These are phyloP conservation scores for Dipodomys stephensi DNA, from an alignment of 2,113 vertebrate genomes.

Conservation along the genomic window DNA sequence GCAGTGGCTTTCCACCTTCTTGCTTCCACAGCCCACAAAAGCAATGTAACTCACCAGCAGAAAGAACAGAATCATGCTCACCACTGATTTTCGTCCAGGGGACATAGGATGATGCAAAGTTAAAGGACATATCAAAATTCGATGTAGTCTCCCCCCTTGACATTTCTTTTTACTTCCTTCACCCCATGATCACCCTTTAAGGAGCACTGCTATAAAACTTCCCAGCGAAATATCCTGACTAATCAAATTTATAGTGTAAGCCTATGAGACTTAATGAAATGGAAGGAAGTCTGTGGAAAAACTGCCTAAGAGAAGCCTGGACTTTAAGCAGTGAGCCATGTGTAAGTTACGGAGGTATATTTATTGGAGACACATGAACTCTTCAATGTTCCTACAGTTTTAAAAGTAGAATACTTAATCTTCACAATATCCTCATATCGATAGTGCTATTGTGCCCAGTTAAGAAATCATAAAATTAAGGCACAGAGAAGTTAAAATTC, in stretches of 20 bases:
- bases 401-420: neutral
- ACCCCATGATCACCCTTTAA: no score
- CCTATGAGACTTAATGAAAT: neutral
- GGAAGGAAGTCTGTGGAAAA: neutral
- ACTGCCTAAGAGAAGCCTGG: neutral
- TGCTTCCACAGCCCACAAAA: neutral
- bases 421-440: neutral
- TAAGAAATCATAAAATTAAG: conserved; percentile 22
- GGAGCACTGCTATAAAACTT: neutral
- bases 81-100: neutral
- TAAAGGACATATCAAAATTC: neutral
- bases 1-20: neutral
- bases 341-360: neutral
- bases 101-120: neutral
- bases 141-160: neutral
- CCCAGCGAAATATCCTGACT: neutral
- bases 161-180: neutral
- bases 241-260: neutral
- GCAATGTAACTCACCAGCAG: neutral
- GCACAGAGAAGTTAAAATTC: neutral
- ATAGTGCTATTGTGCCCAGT: neutral
- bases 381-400: neutral
- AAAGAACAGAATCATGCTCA: conserved; percentile 24
- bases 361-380: neutral
- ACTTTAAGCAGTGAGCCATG: neutral